Percentiles rank a stretch among this genome's conserved stretches.
These are phyloP conservation scores for Cossypha polioptera DNA, from an alignment of 2,797 vertebrate genomes.

Conservation along the genomic window DNA sequence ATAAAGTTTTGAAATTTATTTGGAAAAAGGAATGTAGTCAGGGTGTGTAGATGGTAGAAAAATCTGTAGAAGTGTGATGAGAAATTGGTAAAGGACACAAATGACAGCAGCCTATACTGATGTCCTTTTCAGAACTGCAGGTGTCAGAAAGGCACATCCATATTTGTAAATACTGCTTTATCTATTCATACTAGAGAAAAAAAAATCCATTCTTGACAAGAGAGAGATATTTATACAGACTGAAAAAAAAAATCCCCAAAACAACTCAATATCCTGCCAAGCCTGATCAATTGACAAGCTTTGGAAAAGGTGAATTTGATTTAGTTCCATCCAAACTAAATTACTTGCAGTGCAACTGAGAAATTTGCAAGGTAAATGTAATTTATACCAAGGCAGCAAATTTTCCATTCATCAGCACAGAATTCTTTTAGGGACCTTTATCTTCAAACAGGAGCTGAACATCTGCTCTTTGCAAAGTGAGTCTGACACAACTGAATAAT, in stretches of 20 bases:
- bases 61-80: neutral
- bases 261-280: slow-evolving; percentile 37
- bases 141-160: neutral
- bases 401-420: slow-evolving; percentile 14
- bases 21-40: neutral
- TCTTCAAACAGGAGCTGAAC: neutral
- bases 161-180: neutral
- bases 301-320: slow-evolving; percentile 57
- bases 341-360: slow-evolving; percentile 9
- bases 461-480: neutral
- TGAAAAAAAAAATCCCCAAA: neutral
- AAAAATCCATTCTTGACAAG: neutral
- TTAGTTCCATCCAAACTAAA: slow-evolving; percentile 49
- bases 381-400: slow-evolving; percentile 17
- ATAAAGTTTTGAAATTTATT: neutral
- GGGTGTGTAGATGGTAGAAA: neutral
- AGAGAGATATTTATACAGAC: neutral
- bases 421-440: neutral
- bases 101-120: neutral
- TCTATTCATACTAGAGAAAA: neutral
- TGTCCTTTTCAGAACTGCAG: neutral
- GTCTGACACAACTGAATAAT: neutral
- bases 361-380: slow-evolving; percentile 65
- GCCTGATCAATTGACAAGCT: neutral
- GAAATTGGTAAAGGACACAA: neutral